Conservation (phyloP, 2,888 invertebrate species). For the Eupithecia dodoneata region DNA sequence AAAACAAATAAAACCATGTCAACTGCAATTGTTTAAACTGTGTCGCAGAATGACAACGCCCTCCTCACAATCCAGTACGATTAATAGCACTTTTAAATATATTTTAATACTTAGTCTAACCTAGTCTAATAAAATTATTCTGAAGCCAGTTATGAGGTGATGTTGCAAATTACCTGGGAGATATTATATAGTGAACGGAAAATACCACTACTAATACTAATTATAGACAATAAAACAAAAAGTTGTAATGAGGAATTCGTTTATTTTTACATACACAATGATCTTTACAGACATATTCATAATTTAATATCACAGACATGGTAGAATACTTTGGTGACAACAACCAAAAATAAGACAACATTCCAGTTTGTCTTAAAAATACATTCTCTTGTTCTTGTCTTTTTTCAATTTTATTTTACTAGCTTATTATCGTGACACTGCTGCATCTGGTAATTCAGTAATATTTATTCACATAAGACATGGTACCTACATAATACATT, state of each 20-base stretch:
- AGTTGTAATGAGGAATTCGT: conserved; percentile 46
- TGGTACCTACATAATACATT: no score
- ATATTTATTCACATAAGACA: no score
- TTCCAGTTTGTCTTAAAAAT: background rate
- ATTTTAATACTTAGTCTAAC: no score
- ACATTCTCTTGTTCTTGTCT: background rate
- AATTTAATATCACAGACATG: conserved; percentile 72
- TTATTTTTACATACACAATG: conserved; percentile 7
- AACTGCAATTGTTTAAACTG: no score
- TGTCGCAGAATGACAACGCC: no score
- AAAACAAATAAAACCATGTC: no score
- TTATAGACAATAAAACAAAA: background rate
- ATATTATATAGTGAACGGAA: background rate
- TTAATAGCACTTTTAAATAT: no score
- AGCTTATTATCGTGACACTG: background rate
- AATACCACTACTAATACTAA: background rate
- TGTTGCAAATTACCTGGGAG: background rate
- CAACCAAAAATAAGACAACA: background rate
- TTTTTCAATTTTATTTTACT: background rate
- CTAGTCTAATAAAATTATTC: no score
- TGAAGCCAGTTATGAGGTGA: background rate
- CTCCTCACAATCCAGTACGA: no score
- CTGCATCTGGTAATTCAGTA: background rate
- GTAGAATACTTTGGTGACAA: conserved; percentile 16
- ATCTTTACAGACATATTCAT: conserved; percentile 38